A percentile compares a stretch with the other conserved stretches of the same genome.
phyloP scores from a whole-genome alignment of 2,113 vertebrate species.

The Cyphomyrus plagiostoma region DNA sequence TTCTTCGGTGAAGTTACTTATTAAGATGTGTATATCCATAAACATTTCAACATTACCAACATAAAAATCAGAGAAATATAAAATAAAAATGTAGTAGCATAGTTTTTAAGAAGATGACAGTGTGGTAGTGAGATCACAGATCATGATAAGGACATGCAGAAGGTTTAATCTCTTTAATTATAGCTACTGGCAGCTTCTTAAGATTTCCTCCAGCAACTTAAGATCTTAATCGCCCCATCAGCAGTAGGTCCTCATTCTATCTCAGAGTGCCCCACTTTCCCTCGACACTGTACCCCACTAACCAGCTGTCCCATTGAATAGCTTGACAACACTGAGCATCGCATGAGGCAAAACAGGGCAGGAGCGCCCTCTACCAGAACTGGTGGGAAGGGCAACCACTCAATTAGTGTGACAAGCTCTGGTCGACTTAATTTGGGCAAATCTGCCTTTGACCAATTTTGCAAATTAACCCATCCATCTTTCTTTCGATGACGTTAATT shows the following conservation, averaged over 20 bases:
- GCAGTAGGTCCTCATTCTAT: neutral
- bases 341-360: neutral
- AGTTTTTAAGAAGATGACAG: neutral
- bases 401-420: neutral
- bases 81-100: neutral
- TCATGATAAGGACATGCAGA: neutral
- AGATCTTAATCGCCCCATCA: neutral
- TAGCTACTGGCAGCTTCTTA: neutral
- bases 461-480: neutral
- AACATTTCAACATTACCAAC: neutral
- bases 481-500: no score
- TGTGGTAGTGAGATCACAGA: neutral
- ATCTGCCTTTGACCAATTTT: neutral
- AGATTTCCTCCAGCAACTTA: neutral
- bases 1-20: neutral
- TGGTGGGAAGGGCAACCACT: neutral
- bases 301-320: neutral
- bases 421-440: neutral
- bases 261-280: neutral
- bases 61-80: neutral
- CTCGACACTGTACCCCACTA: neutral
- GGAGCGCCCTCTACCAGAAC: slow-evolving; percentile 7
- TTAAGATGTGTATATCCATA: neutral
- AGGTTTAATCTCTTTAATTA: slow-evolving; percentile 9
- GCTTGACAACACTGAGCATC: neutral